These are phyloP conservation scores for Oxystoma pomonae DNA, from an alignment of 2,888 invertebrate species.

Conservation along the genomic window DNA sequence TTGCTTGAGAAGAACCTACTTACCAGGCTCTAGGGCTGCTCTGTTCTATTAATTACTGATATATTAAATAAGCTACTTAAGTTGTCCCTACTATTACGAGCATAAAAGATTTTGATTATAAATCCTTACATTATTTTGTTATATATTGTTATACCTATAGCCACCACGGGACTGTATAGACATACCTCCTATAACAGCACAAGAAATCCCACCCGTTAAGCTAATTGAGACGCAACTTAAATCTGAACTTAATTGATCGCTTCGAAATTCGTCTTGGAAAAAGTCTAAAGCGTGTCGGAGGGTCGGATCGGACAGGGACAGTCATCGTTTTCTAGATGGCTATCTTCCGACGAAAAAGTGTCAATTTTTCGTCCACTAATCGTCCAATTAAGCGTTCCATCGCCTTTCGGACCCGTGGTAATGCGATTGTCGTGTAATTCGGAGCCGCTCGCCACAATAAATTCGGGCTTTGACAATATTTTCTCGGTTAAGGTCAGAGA, in stretches of 20 bases:
- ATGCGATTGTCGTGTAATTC: neutral
- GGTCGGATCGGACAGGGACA: neutral
- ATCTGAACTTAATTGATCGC: neutral
- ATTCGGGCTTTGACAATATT: neutral
- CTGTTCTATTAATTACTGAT: no score
- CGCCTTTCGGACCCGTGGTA: slow-evolving; percentile 14
- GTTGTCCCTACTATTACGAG: no score
- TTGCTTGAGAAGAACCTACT: no score
- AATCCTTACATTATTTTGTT: no score
- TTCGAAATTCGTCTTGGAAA: neutral
- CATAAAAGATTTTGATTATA: no score
- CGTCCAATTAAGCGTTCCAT: slow-evolving; percentile 22
- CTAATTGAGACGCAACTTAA: neutral
- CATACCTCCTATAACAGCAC: no score
- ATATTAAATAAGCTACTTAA: no score
- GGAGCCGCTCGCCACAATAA: neutral
- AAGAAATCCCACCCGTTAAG: neutral
- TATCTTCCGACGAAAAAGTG: slow-evolving; percentile 16
- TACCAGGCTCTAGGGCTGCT: no score
- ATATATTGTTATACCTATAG: no score
- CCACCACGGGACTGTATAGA: no score
- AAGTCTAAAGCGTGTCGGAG: neutral
- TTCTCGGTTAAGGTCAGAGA: no score
- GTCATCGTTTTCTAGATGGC: slow-evolving; percentile 3
- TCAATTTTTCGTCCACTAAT: slow-evolving; percentile 17